A percentile compares a stretch with the other conserved stretches of the same genome.
Evolutionary conservation across 1,140 invertebrate genomes (phyloP).

Genomic region (Meloidogyne hapla): DNA sequence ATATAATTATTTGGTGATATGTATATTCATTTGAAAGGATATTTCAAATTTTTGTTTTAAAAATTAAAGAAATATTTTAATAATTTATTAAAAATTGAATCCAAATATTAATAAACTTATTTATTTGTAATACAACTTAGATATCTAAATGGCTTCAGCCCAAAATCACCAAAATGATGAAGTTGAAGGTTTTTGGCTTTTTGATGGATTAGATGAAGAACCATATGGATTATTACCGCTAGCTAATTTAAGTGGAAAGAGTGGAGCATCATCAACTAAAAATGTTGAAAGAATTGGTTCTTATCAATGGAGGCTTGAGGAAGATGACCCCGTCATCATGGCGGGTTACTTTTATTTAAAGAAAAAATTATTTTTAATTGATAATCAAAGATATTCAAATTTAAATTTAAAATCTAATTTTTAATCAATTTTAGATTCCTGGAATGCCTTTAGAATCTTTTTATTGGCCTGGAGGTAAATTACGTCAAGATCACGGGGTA

Average conservation of each 20-base stretch:
- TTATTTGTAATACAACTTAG: too few species aligned
- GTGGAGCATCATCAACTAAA: slow-evolving; percentile 61
- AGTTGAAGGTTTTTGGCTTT: slow-evolving; percentile 61
- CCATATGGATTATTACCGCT: slow-evolving; percentile 61
- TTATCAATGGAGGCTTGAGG: slow-evolving; percentile 62
- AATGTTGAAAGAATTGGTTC: slow-evolving; percentile 58
- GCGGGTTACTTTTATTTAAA: slow-evolving; percentile 39
- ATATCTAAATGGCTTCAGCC: neutral
- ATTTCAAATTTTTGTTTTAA: too few species aligned
- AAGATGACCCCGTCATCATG: slow-evolving; percentile 62
- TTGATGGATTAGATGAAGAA: slow-evolving; percentile 52
- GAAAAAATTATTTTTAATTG: neutral
- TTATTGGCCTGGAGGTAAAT: slow-evolving; percentile 60
- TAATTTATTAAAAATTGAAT: too few species aligned
- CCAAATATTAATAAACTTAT: too few species aligned
- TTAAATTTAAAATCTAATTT: neutral
- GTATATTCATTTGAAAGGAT: too few species aligned
- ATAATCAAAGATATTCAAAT: neutral
- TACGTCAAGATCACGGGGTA: slow-evolving; percentile 59
- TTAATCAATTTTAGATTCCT: slow-evolving; percentile 46
- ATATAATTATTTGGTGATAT: too few species aligned
- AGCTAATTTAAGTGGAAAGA: slow-evolving; percentile 54
- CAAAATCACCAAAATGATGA: slow-evolving; percentile 1
- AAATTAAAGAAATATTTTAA: too few species aligned
- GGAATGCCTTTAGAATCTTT: slow-evolving; percentile 59